These are phyloP conservation scores for Perognathus longimembris DNA, from an alignment of 2,113 vertebrate species.

Conservation along the genomic window DNA sequence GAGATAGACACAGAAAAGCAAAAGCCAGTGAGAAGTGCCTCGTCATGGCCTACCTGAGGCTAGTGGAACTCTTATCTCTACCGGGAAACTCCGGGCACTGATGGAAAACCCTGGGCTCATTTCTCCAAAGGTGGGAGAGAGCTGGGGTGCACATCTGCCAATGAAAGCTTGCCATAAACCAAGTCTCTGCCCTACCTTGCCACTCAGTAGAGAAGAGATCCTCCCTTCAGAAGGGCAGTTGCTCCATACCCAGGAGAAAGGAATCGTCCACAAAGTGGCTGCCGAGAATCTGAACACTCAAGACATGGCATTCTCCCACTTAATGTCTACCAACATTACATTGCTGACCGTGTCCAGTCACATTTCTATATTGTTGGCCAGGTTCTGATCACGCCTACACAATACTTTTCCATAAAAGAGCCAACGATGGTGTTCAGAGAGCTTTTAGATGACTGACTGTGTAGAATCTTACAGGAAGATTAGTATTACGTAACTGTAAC, in stretches of 20 bases:
- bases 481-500: no score
- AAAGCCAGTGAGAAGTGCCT: background rate
- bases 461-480: background rate
- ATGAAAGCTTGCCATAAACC: background rate
- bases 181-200: background rate
- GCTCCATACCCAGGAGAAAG: background rate
- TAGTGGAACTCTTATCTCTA: background rate
- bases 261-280: background rate
- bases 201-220: background rate
- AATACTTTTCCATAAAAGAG: background rate
- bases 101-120: no score
- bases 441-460: background rate
- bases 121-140: rapidly evolving
- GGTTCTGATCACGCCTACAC: background rate
- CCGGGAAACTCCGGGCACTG: background rate
- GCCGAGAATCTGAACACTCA: background rate
- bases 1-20: background rate
- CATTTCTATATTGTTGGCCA: background rate
- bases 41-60: rapidly evolving
- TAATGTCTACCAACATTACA: background rate
- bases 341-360: background rate
- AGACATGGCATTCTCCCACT: background rate
- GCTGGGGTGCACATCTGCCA: background rate
- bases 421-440: background rate
- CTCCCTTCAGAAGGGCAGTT: background rate